Conservation (phyloP, 2,797 vertebrate species). For the Arrhamphus sclerolepis region DNA sequence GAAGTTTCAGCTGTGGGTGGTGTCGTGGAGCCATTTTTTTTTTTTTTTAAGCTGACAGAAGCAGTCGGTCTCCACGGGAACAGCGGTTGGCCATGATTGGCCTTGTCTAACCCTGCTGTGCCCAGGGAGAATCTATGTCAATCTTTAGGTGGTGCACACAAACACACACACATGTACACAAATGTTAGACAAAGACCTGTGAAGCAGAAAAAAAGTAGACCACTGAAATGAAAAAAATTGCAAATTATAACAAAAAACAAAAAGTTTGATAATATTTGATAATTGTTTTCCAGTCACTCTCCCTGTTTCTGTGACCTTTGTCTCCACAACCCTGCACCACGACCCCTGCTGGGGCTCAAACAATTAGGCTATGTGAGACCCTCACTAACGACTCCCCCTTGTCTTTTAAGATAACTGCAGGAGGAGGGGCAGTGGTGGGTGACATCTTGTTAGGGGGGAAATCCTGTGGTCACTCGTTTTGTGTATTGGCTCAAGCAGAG, state of each 20-base stretch:
- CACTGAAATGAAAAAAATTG: not conserved
- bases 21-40: constrained; percentile 62
- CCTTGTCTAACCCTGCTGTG: constrained; percentile 67
- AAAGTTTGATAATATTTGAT: not conserved
- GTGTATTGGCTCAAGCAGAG: constrained; percentile 69
- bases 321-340: constrained; percentile 13
- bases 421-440: constrained; percentile 57
- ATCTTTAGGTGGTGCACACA: constrained; percentile 32
- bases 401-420: constrained; percentile 69
- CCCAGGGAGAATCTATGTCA: constrained; percentile 46
- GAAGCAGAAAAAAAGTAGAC: not conserved
- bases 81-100: constrained; percentile 52
- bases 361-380: constrained; percentile 65
- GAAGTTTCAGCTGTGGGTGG: constrained; percentile 36
- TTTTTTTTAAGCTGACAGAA: constrained; percentile 52
- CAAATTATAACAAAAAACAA: not conserved
- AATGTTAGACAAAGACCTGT: constrained; percentile 2
- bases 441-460: constrained; percentile 67
- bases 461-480: constrained; percentile 50
- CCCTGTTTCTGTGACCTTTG: constrained; percentile 26
- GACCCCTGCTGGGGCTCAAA: constrained; percentile 61
- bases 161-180: constrained; percentile 5
- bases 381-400: constrained; percentile 73
- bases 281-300: constrained; percentile 24
- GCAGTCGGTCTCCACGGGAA: constrained; percentile 67